Base-by-base conservation (phyloP, 2,113 vertebrate species). In the Phodopus roborovskii region DNA sequence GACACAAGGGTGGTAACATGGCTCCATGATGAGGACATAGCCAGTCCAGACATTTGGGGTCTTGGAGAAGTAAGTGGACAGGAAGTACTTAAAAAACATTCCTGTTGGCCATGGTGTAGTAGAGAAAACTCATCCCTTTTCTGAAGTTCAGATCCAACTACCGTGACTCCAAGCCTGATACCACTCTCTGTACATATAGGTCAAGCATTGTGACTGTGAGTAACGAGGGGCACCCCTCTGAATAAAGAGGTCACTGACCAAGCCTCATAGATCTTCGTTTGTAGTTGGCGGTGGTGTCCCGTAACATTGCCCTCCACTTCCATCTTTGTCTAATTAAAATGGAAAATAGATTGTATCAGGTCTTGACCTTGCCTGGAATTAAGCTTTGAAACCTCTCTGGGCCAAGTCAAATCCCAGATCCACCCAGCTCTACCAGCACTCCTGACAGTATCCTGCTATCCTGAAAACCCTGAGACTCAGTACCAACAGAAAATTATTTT, bases 281-380 rank as follows among this genome's bases (percentile, higher is more conserved):
- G 39, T 33, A 83, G 82, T 50, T 16, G 13, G 4, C 19, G 56
- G 66, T 81, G 30, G 28, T 56, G 5, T 16, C 60, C 91, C 53
- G 24, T 95, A 94, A 71, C 82, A n/a, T 77, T 68, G 83, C 91
- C 92, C 88, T 79, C 56, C 87, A 85, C 96, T 96, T 81, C 74
- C 19, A 11, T 90, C 62, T 84, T 71, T 92, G 79, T 66, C 93
- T 96, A 81, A 95, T 94, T 93, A 84, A 91, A 71, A 74, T 92
- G 91, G 56, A 94, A 94, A 91, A 94, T 17, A 91, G 94, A 97
- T 92, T 53, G 11, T 91, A 91, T 92, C 91, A 12, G 9, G 74
- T 92, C 82, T 91, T 42, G 8, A 83, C 92, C 66, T 91, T 89
- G 94, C 92, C 89, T 89, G 73, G 92, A 93, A 94, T 97, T 89